These are phyloP conservation scores for Dromaius novaehollandiae DNA, from an alignment of 2,113 vertebrate genomes.

Conservation along the genomic window DNA sequence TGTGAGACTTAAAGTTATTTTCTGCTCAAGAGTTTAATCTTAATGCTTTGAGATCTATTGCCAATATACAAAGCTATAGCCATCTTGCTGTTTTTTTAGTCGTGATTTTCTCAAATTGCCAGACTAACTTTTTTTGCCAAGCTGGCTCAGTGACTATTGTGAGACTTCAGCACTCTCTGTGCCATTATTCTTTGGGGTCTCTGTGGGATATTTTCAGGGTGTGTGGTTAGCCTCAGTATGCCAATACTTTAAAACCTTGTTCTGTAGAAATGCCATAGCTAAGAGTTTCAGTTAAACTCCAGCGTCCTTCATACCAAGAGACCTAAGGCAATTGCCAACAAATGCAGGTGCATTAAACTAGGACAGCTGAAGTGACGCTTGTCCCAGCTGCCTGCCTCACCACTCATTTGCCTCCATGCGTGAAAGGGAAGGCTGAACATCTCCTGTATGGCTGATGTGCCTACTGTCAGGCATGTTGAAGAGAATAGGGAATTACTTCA, in stretches of 20 bases:
- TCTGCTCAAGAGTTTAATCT: neutral
- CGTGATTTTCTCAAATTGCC: neutral
- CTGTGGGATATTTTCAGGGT: neutral
- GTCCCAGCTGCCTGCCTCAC: too few species aligned
- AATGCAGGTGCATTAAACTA: neutral
- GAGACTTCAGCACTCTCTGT: neutral
- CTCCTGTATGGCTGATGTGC: neutral
- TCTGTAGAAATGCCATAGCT: neutral
- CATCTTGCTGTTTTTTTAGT: neutral
- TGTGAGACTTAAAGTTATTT: neutral
- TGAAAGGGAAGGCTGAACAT: neutral
- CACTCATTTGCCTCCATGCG: too few species aligned
- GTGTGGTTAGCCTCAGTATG: neutral
- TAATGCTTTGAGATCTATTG: neutral
- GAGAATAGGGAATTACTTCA: neutral
- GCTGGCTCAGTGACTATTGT: neutral
- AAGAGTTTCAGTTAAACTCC: neutral
- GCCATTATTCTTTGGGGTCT: neutral
- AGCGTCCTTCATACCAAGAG: neutral
- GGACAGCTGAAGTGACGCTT: neutral
- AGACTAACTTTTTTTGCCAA: neutral
- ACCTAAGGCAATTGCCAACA: neutral
- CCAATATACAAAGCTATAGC: neutral
- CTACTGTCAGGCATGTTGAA: neutral
- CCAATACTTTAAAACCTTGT: neutral